A percentile compares a stretch with the other conserved stretches of the same genome.
These are phyloP conservation scores for Apamea anceps DNA, from an alignment of 2,888 invertebrate genomes.

Conservation along the genomic window DNA sequence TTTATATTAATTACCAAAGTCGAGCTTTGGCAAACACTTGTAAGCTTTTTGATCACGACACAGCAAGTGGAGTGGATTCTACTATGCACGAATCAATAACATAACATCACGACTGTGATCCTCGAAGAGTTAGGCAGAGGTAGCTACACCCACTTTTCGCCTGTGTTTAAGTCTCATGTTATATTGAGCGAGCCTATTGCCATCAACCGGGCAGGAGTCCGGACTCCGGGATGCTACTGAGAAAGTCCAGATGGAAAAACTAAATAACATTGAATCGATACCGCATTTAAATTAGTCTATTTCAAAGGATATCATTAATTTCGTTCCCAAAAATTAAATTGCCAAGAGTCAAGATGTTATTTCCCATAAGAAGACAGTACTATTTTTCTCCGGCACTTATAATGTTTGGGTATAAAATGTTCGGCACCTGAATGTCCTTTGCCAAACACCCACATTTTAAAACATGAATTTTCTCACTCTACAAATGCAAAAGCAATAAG, in stretches of 20 bases:
- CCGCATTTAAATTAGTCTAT: background rate
- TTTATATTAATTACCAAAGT: conserved; percentile 9
- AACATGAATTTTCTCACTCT: background rate
- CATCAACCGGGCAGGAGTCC: background rate
- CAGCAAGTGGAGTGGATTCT: background rate
- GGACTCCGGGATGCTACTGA: background rate
- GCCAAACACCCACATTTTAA: background rate
- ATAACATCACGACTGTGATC: background rate
- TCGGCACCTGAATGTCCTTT: background rate
- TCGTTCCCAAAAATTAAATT: no score
- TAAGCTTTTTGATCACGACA: background rate
- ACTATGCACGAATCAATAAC: background rate
- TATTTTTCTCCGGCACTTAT: no score
- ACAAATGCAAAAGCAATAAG: conserved; percentile 2
- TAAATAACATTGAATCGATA: background rate
- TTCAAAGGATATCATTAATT: no score
- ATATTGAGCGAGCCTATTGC: background rate
- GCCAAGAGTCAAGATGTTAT: no score
- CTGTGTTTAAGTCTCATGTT: background rate
- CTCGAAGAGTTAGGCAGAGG: background rate
- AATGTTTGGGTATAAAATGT: no score
- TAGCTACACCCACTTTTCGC: no score
- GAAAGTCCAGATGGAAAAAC: background rate
- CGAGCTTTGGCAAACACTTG: background rate
- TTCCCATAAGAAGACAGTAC: no score